phyloP scores from a whole-genome alignment of 2,888 invertebrate genomes.

The Megastigmus dorsalis region DNA sequence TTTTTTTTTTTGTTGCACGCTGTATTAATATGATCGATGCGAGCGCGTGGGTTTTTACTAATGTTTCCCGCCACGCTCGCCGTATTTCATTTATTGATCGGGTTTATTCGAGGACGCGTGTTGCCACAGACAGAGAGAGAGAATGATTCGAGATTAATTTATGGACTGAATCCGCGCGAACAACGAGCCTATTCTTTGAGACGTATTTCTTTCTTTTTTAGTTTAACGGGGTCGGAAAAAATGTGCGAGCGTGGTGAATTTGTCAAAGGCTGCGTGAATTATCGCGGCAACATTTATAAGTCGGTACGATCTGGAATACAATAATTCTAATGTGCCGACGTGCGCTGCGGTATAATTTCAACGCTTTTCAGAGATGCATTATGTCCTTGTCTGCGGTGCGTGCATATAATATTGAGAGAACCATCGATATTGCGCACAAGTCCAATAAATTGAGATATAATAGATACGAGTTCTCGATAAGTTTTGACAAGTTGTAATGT shows the following conservation, averaged over 20 bases:
- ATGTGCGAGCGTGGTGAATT: neutral
- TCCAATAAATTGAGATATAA: too few species aligned
- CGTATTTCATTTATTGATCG: constrained; percentile 36
- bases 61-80: neutral
- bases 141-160: constrained; percentile 15
- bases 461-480: too few species aligned
- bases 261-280: neutral
- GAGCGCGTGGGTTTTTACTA: constrained; percentile 36
- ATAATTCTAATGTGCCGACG: too few species aligned
- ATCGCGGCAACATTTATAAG: neutral
- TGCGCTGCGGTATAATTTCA: too few species aligned
- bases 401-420: too few species aligned
- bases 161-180: neutral
- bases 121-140: neutral
- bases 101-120: neutral
- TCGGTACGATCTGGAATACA: too few species aligned
- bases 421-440: too few species aligned
- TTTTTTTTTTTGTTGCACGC: constrained; percentile 12
- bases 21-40: constrained; percentile 48
- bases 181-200: too few species aligned
- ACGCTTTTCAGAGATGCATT: too few species aligned
- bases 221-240: neutral
- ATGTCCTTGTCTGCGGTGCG: too few species aligned
- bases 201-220: too few species aligned
- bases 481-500: too few species aligned